Percentiles rank a stretch among this genome's conserved stretches.
Conservation (phyloP, 53 echinoderm and acorn worm species). For the Mesocentrotus franciscanus region DNA sequence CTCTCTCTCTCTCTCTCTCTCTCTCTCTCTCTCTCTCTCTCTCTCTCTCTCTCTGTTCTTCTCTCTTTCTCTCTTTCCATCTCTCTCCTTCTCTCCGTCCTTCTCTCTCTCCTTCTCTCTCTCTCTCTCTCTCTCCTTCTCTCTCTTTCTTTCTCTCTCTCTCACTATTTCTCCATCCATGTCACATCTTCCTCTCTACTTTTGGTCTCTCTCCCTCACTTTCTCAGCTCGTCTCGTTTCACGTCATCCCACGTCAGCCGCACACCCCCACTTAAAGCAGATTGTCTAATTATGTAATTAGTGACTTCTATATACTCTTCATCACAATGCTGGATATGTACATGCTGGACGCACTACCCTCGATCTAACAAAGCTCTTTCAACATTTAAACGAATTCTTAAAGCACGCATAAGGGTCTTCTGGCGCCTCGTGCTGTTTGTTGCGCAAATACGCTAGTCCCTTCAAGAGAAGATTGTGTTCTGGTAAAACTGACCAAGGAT, state of each 20-base stretch:
- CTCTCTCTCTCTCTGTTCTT: no score
- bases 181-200: background rate
- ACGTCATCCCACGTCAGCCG: background rate
- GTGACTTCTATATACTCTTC: slow-evolving; percentile 3
- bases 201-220: background rate
- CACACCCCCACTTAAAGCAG: slow-evolving; percentile 25
- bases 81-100: background rate
- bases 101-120: background rate
- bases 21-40: no score
- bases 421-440: slow-evolving; percentile 26
- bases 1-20: no score
- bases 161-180: background rate
- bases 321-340: background rate
- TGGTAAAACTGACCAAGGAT: background rate
- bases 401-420: background rate
- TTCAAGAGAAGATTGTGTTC: background rate
- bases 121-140: background rate
- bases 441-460: background rate
- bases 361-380: slow-evolving; percentile 5
- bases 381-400: slow-evolving; percentile 41
- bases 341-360: background rate
- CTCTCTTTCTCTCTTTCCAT: background rate
- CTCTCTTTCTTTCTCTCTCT: background rate
- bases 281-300: slow-evolving; percentile 68
- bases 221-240: background rate